Conservation (phyloP, 2,888 invertebrate species). For the Ceramica pisi region DNA sequence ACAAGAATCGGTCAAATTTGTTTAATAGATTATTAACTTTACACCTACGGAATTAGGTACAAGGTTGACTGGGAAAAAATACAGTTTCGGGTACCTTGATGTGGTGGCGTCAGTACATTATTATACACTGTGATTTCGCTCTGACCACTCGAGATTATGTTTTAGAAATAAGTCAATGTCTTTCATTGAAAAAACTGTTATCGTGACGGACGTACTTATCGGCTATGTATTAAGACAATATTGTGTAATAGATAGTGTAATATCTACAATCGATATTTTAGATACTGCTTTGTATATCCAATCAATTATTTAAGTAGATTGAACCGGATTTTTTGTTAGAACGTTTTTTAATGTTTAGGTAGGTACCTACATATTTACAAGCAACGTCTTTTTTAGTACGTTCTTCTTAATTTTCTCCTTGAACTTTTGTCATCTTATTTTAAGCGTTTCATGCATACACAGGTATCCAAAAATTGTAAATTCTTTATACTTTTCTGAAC, state of each 20-base stretch:
- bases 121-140: background rate
- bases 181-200: constrained; percentile 24
- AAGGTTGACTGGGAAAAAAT: no score
- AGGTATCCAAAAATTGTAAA: background rate
- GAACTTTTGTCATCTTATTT: background rate
- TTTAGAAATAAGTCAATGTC: constrained; percentile 22
- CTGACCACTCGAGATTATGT: background rate
- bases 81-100: no score
- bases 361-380: no score
- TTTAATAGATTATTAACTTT: no score
- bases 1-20: no score
- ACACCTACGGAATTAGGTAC: no score
- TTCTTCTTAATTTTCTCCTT: background rate
- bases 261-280: background rate
- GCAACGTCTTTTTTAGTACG: background rate
- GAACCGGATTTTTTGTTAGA: background rate
- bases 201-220: constrained; percentile 29
- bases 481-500: background rate
- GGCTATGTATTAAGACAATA: constrained; percentile 8
- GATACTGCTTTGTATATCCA: background rate
- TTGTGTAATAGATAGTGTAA: constrained; percentile 34
- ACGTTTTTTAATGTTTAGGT: background rate
- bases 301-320: background rate
- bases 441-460: no score
- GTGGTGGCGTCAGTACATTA: no score